Evolutionary conservation across 2,113 vertebrate species (phyloP).

Genomic region (Meles meles): DNA sequence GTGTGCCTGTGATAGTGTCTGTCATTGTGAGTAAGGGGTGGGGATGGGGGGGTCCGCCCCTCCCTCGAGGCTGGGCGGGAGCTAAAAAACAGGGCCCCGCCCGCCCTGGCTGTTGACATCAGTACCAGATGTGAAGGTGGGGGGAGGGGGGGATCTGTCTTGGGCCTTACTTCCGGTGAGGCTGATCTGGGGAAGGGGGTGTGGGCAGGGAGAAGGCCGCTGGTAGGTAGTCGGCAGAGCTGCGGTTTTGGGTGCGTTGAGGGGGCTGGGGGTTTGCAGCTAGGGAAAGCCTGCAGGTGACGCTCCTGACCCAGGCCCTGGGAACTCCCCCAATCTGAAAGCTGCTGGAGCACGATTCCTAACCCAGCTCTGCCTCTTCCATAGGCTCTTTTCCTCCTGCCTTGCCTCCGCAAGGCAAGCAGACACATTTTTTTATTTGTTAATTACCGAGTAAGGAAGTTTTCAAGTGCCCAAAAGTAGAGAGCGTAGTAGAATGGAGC

Average conservation of each 20-base stretch:
- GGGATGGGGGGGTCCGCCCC: slow-evolving; percentile 31
- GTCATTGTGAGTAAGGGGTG: slow-evolving; percentile 38
- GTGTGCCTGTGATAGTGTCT: background rate
- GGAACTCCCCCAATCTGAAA: background rate
- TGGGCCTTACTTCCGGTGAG: background rate
- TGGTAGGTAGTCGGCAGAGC: background rate
- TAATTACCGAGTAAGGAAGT: background rate
- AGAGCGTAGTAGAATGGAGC: background rate
- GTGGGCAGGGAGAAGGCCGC: background rate
- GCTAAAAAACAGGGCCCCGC: slow-evolving; percentile 60
- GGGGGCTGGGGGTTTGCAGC: accelerated
- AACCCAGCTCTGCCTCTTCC: background rate
- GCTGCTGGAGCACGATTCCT: background rate
- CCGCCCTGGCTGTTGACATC: slow-evolving; percentile 65
- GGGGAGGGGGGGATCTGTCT: background rate
- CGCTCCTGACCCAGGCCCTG: background rate
- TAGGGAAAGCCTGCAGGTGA: background rate
- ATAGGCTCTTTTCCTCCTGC: background rate
- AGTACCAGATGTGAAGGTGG: slow-evolving; percentile 68
- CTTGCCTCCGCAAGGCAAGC: background rate
- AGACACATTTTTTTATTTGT: background rate
- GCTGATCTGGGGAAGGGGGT: background rate
- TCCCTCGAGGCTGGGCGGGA: slow-evolving; percentile 68
- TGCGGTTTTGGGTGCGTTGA: background rate
- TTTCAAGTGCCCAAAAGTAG: background rate